Evolutionary conservation across 1,140 invertebrate genomes (phyloP).

Genomic region (Drosophila bifasciata): DNA sequence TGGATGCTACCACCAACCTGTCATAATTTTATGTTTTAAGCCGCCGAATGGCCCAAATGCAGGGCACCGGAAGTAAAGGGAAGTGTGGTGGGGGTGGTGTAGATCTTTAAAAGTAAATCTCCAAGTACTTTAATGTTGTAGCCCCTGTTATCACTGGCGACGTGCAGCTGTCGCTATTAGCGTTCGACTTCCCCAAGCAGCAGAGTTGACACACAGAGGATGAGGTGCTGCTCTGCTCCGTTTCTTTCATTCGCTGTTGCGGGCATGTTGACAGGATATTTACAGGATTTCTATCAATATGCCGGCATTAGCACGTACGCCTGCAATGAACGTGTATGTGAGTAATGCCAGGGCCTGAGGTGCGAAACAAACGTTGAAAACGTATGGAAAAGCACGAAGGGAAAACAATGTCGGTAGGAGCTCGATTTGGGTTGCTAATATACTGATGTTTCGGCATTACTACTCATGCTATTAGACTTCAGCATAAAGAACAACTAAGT

Average conservation of each 20-base stretch:
- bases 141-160: constrained; percentile 64
- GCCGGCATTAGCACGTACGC: constrained; percentile 73
- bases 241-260: constrained; percentile 40
- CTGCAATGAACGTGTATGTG: constrained; percentile 65
- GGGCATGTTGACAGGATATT: constrained; percentile 76
- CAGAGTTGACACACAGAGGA: too few relatives aligned
- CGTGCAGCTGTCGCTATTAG: constrained; percentile 78
- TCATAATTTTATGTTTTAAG: constrained; percentile 76
- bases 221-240: not conserved
- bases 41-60: constrained; percentile 12
- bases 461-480: constrained; percentile 41
- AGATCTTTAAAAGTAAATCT: constrained; percentile 74
- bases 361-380: constrained; percentile 5
- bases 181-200: constrained; percentile 37
- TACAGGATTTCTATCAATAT: constrained; percentile 82
- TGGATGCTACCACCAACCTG: constrained; percentile 57
- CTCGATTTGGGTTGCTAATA: constrained; percentile 30
- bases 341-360: constrained; percentile 38
- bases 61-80: constrained; percentile 25
- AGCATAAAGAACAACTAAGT: constrained; percentile 42
- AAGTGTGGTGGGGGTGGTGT: constrained; percentile 30
- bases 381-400: not conserved
- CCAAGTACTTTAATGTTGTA: constrained; percentile 69
- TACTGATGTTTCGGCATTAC: constrained; percentile 53
- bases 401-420: constrained; percentile 18